Evolutionary conservation across 1,140 invertebrate genomes (phyloP).

Genomic region (Meteorus sp.): DNA sequence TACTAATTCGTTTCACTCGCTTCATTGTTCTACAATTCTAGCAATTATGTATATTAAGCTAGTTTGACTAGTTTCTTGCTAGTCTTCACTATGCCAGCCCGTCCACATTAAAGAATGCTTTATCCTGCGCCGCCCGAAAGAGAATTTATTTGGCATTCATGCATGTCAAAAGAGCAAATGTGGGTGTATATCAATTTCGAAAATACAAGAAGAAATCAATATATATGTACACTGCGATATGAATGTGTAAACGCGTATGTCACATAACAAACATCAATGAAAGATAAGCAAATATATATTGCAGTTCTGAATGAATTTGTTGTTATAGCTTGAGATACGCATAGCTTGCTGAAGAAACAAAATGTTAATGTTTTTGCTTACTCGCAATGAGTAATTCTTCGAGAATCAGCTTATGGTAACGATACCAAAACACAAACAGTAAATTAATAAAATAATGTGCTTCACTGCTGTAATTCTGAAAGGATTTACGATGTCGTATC

Average conservation of each 20-base stretch:
- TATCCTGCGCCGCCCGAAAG: background rate
- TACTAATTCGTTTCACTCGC: slow-evolving; percentile 12
- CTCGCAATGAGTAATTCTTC: slow-evolving; percentile 1
- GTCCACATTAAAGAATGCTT: slow-evolving; percentile 38
- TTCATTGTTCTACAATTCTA: slow-evolving; percentile 22
- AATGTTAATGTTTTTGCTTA: slow-evolving; percentile 29
- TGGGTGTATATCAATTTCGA: too few species aligned
- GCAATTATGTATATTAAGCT: slow-evolving; percentile 34
- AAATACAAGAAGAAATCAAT: too few species aligned
- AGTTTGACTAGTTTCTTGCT: slow-evolving; percentile 49
- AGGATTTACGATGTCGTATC: slow-evolving; percentile 37
- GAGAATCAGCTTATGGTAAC: slow-evolving; percentile 41
- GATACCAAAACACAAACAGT: slow-evolving; percentile 15
- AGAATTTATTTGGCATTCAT: too few species aligned
- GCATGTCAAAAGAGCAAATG: too few species aligned
- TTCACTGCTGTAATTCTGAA: slow-evolving; percentile 29
- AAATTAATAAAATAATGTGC: slow-evolving; percentile 27
- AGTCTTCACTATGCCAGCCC: slow-evolving; percentile 54
- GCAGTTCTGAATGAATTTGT: background rate
- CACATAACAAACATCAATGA: too few species aligned
- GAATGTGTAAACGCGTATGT: too few species aligned
- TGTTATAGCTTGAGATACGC: background rate
- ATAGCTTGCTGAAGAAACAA: slow-evolving; percentile 27
- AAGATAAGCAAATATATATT: background rate
- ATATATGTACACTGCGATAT: too few species aligned